These are phyloP conservation scores for Herpailurus yagouaroundi DNA, from an alignment of 2,113 vertebrate genomes.

Conservation along the genomic window DNA sequence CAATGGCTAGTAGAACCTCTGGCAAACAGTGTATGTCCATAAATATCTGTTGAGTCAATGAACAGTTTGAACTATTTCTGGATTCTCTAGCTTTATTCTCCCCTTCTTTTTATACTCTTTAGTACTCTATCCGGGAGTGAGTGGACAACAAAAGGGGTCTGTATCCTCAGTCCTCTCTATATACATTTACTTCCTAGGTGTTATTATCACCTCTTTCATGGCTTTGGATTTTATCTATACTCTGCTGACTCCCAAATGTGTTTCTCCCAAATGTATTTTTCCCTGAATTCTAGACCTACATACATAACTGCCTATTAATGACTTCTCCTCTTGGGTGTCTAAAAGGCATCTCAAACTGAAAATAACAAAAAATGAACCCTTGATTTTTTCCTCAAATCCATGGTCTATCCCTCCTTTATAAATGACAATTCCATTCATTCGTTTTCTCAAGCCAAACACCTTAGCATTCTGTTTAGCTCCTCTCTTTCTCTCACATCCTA, in stretches of 20 bases:
- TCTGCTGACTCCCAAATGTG: not conserved
- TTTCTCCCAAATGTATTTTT: not conserved
- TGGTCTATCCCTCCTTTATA: not conserved
- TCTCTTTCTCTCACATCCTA: not conserved
- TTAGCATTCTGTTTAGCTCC: not conserved
- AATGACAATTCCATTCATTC: not conserved
- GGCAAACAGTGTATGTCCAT: not conserved
- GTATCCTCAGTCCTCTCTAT: not conserved
- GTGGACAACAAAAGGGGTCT: not conserved
- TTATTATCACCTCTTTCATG: not conserved
- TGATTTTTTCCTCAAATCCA: not conserved
- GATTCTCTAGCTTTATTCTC: not conserved
- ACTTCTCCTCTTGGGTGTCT: not conserved
- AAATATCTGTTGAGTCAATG: not conserved
- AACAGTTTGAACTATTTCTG: not conserved
- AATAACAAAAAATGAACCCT: not conserved
- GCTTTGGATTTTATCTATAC: not conserved
- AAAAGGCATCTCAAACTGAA: constrained; percentile 2
- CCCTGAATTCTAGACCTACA: not conserved
- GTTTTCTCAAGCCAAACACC: constrained; percentile 1
- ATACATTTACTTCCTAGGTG: not conserved
- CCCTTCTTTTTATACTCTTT: not conserved
- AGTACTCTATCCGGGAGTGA: not conserved
- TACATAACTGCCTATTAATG: not conserved
- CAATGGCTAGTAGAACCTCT: not conserved